Base-by-base conservation (phyloP, 2,888 invertebrate species). In the Dichetophora obliterata region DNA sequence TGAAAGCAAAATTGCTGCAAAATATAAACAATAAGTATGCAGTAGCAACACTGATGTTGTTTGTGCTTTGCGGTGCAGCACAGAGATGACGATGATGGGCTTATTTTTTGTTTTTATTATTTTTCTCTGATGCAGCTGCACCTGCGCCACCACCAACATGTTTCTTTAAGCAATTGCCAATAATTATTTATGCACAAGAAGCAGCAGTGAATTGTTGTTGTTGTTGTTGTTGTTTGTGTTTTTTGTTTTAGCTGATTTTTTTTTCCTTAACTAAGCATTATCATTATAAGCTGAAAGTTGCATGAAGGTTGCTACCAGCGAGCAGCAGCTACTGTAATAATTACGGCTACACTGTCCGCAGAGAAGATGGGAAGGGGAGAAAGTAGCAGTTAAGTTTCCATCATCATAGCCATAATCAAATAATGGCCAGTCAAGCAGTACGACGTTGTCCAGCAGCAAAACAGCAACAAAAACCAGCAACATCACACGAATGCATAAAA, bases 141-240 rank as follows among this genome's bases (percentile, higher is more conserved):
- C 68, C 75, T 78, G 75, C 73, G 59, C 66, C 59, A 50, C 37
- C 59, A 63, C 48, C 71, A 71, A 34, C 68, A 50, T 63, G 27
- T 69, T 68, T 75, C 19, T 75, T 50, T 48, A 43, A 73, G 77
- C 77, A 76, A 76, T 79, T 79, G 75, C 52, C 72, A 73, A 78
- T 76, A 79, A 79, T 79, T 79, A 79, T 77, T 77, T 76, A 77
- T 76, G 76, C 71, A 65, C 24, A 70, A 65, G 43, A 24, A 72
- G 72, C 24, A 61, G 24, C 48, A 61, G 31, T 16, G 8, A 52
- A 16, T 70, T 63, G 48, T 61, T 50, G 54, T 65, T 37, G 14
- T 11, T 54, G n/a, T 31, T 27, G 27, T 9, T 59, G 22, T 59
- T 0, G 19, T 24, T 14, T 52, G 16, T 34, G 24, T 59, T 22